Evolutionary conservation across 2,797 vertebrate species (phyloP).

Genomic region (Mico argentatus): DNA sequence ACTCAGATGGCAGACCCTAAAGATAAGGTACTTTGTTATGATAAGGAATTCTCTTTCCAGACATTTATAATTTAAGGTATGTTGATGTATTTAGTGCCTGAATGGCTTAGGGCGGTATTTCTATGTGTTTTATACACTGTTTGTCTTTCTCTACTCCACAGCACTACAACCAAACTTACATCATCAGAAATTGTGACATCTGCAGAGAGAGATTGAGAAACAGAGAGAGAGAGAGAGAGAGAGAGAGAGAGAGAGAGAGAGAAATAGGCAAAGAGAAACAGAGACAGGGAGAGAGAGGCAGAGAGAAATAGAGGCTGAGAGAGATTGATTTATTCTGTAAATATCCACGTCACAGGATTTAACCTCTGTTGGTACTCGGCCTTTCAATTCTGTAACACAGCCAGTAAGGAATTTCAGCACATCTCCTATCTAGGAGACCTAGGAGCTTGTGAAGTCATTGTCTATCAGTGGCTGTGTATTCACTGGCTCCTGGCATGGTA

Average conservation of each 20-base stretch:
- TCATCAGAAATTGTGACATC: not conserved
- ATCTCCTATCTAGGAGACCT: fast-evolving
- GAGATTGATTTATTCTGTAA: not conserved
- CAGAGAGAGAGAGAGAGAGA: not conserved
- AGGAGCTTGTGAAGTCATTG: not conserved
- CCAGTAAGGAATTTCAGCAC: fast-evolving
- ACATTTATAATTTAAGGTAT: not conserved
- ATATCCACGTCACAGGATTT: not conserved
- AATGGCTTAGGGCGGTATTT: not conserved
- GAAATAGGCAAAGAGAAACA: not conserved
- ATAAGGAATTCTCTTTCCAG: not conserved
- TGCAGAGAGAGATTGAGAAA: not conserved
- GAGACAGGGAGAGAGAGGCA: too few relatives aligned
- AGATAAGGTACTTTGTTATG: not conserved
- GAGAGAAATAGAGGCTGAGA: not conserved
- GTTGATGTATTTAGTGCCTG: not conserved
- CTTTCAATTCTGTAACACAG: not conserved
- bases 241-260: not conserved
- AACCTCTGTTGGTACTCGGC: fast-evolving
- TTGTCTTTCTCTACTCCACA: not conserved
- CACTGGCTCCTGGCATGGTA: not conserved
- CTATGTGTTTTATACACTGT: not conserved
- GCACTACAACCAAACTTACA: not conserved
- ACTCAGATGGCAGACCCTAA: not conserved
- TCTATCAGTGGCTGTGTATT: not conserved